These are phyloP conservation scores for Pristionchus entomophagus DNA, from an alignment of 2,888 invertebrate genomes.

Conservation along the genomic window DNA sequence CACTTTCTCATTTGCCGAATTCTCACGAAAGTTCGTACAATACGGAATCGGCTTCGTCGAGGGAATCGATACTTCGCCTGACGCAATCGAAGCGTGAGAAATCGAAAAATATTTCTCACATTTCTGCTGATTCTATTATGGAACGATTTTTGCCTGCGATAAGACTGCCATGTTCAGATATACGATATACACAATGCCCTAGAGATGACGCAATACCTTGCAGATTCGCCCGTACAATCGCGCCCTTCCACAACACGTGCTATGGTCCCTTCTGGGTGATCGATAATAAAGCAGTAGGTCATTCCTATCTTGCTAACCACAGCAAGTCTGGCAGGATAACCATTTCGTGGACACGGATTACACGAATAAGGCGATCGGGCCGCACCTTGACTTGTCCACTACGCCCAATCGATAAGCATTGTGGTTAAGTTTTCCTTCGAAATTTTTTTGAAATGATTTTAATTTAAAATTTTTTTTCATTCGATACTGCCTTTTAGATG, in stretches of 20 bases:
- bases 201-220: too few species aligned
- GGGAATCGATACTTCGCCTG: slow-evolving; percentile 57
- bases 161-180: too few species aligned
- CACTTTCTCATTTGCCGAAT: slow-evolving; percentile 59
- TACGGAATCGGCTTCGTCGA: slow-evolving; percentile 68
- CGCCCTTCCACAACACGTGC: slow-evolving; percentile 83
- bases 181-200: too few species aligned
- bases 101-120: too few species aligned
- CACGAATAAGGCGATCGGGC: slow-evolving; percentile 82
- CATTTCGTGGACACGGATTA: slow-evolving; percentile 85
- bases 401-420: slow-evolving; percentile 84
- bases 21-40: slow-evolving; percentile 61
- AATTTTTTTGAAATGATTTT: too few species aligned
- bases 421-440: slow-evolving; percentile 51
- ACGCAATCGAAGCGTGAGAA: slow-evolving; percentile 56
- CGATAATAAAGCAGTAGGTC: slow-evolving; percentile 57
- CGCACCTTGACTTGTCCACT: slow-evolving; percentile 87
- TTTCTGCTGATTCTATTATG: too few species aligned
- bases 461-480: too few species aligned
- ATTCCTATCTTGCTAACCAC: background rate
- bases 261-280: slow-evolving; percentile 86
- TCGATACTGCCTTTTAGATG: slow-evolving; percentile 76
- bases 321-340: slow-evolving; percentile 20
- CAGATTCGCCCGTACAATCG: slow-evolving; percentile 80
- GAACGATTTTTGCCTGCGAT: too few species aligned